phyloP scores from a whole-genome alignment of 2,113 vertebrate genomes.

The Podiceps cristatus region DNA sequence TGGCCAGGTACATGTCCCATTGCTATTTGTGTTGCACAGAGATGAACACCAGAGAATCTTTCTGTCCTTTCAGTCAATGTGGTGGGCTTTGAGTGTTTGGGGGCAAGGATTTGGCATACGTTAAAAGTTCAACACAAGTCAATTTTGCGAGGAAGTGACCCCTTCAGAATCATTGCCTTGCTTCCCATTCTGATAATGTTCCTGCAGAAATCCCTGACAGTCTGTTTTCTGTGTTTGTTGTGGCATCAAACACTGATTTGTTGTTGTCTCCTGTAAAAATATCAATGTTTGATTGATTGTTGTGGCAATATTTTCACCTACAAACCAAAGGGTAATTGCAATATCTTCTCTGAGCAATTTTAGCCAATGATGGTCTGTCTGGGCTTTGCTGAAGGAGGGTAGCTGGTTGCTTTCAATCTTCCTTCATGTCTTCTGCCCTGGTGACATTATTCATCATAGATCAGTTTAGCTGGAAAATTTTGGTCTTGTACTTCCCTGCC shows the following conservation, averaged over 20 bases:
- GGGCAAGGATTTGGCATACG: background rate
- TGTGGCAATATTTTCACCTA: slow-evolving; percentile 28
- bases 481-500: background rate
- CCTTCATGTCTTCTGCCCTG: background rate
- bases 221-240: background rate
- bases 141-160: accelerated
- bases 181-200: background rate
- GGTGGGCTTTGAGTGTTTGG: accelerated
- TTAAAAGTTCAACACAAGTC: background rate
- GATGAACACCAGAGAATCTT: background rate
- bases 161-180: background rate
- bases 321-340: slow-evolving; percentile 23
- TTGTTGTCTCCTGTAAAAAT: slow-evolving; percentile 10
- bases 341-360: background rate
- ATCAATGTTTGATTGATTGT: slow-evolving; percentile 22
- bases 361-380: background rate
- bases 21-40: accelerated
- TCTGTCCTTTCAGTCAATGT: accelerated
- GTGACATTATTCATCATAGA: background rate
- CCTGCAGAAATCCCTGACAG: background rate
- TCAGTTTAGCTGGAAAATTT: slow-evolving; percentile 14
- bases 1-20: background rate
- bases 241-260: slow-evolving; percentile 12
- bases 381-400: slow-evolving; percentile 14
- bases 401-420: slow-evolving; percentile 26